phyloP scores from a whole-genome alignment of 2,797 vertebrate genomes.

The Syndactyla subalaris region DNA sequence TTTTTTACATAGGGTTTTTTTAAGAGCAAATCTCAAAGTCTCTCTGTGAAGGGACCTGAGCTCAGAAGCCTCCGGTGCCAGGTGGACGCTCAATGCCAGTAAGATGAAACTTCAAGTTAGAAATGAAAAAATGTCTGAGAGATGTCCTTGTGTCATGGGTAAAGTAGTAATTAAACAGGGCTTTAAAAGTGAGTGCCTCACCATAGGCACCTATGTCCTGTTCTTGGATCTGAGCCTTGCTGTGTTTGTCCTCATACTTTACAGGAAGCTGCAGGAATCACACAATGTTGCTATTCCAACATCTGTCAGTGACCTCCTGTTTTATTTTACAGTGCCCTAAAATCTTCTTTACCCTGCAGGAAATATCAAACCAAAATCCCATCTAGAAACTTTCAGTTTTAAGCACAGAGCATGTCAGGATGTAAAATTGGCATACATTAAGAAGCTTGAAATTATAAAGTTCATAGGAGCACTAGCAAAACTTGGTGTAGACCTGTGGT shows the following conservation, averaged over 20 bases:
- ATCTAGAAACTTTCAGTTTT: neutral
- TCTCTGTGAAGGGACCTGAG: neutral
- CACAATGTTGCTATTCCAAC: neutral
- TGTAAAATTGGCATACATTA: neutral
- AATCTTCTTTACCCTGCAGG: neutral
- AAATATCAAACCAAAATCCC: conserved; percentile 5
- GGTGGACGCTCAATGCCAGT: neutral
- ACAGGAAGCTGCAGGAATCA: neutral
- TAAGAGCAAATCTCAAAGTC: neutral
- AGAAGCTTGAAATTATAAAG: neutral
- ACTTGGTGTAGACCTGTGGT: neutral
- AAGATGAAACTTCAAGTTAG: neutral
- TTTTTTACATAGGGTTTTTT: neutral
- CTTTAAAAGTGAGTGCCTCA: neutral
- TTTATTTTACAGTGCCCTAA: neutral
- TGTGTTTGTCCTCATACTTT: neutral
- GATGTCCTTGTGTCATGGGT: neutral
- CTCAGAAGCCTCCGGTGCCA: neutral
- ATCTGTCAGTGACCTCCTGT: conserved; percentile 11
- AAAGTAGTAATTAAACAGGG: neutral
- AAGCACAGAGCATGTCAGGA: neutral
- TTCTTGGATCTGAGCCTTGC: neutral
- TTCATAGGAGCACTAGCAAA: neutral
- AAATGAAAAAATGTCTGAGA: neutral
- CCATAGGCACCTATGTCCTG: neutral